A percentile compares a stretch with the other conserved stretches of the same genome.
These are phyloP conservation scores for Carlito syrichta DNA, from an alignment of 2,113 vertebrate genomes.

Conservation along the genomic window DNA sequence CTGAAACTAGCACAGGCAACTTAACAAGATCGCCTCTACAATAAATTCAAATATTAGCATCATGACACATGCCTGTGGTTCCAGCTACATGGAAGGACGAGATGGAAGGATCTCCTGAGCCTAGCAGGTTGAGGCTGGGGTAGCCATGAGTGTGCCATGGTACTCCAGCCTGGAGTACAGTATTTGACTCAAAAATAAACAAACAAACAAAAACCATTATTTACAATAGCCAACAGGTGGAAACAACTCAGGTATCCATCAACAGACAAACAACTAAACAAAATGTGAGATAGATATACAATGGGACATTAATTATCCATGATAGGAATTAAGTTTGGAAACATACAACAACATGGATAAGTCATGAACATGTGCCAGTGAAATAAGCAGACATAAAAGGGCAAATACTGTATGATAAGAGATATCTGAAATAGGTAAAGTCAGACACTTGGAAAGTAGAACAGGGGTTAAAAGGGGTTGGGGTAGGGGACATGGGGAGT, in stretches of 20 bases:
- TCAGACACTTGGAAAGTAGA: neutral
- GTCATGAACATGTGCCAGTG: neutral
- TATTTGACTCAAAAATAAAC: too few relatives aligned
- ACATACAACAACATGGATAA: neutral
- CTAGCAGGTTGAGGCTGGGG: too few relatives aligned
- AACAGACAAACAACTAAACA: neutral
- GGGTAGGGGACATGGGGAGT: neutral
- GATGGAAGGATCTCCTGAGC: too few relatives aligned
- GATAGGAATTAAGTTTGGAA: neutral
- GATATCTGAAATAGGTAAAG: neutral
- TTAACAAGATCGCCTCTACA: too few relatives aligned
- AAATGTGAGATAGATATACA: neutral
- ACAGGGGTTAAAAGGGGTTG: neutral
- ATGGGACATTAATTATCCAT: neutral
- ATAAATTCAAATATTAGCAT: too few relatives aligned
- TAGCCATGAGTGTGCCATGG: too few relatives aligned
- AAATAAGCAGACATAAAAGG: conserved; percentile 14
- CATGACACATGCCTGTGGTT: too few relatives aligned
- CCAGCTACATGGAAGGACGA: too few relatives aligned
- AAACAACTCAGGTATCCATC: neutral
- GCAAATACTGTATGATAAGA: neutral
- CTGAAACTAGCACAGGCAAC: too few relatives aligned
- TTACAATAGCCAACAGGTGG: neutral
- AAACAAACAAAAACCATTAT: too few relatives aligned
- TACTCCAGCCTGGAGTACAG: too few relatives aligned